phyloP scores from a whole-genome alignment of 37 sponge, comb jelly and placozoan species.

The Crambe crambe region DNA sequence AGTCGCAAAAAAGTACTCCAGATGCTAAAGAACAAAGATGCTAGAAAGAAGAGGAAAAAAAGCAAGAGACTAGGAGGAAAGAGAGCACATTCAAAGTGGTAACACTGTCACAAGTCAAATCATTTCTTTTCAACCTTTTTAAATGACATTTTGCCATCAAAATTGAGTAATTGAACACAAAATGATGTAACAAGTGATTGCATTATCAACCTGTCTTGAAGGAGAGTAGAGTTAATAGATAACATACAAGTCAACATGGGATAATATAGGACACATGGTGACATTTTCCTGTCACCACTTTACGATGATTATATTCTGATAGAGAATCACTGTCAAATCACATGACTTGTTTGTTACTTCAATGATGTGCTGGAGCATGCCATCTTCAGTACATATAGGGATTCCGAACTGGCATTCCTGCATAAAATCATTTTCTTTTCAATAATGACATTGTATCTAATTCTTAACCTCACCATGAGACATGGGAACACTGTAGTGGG shows the following conservation, averaged over 20 bases:
- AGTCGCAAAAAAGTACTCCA: background rate
- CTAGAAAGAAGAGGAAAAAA: constrained; percentile 8
- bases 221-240: background rate
- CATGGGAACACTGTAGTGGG: constrained; percentile 1
- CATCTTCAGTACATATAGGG: constrained; percentile 25
- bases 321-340: background rate
- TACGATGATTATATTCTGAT: background rate
- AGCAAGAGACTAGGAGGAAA: constrained; percentile 6
- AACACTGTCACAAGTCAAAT: background rate
- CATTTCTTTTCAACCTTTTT: background rate
- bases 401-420: constrained; percentile 22
- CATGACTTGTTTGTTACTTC: too few species aligned
- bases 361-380: too few species aligned
- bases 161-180: background rate
- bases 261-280: too few species aligned
- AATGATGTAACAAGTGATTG: background rate
- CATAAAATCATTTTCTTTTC: background rate
- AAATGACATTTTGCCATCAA: background rate
- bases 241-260: background rate
- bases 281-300: too few species aligned
- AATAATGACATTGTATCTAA: background rate
- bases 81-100: constrained; percentile 31
- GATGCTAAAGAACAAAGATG: background rate
- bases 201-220: background rate
- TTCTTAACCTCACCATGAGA: constrained; percentile 19